Evolutionary conservation across 2,797 vertebrate species (phyloP).

Genomic region (Pangasius macronema): DNA sequence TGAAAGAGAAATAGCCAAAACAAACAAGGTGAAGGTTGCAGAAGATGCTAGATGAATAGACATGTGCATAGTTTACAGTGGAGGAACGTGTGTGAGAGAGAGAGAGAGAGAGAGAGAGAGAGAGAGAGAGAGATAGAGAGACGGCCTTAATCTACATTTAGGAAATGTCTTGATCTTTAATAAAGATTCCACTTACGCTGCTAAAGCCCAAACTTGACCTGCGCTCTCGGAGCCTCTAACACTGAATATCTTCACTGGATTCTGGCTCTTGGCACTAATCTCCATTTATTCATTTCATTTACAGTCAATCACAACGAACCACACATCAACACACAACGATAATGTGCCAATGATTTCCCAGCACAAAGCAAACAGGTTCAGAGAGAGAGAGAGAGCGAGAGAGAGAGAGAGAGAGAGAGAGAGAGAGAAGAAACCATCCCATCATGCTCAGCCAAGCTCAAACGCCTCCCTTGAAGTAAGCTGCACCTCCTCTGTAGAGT

Average conservation of each 20-base stretch:
- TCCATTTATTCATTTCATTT: not conserved
- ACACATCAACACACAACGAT: not conserved
- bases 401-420: slow-evolving; percentile 5
- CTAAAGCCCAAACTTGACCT: not conserved
- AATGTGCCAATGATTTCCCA: not conserved
- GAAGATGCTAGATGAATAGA: not conserved
- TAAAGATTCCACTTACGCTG: not conserved
- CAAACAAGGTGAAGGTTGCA: not conserved
- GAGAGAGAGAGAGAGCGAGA: not conserved
- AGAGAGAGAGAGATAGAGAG: no score
- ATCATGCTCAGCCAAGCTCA: slow-evolving; percentile 51
- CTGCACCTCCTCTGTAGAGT: slow-evolving; percentile 68
- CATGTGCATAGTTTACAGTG: not conserved
- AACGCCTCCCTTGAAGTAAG: slow-evolving; percentile 64
- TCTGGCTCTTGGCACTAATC: not conserved
- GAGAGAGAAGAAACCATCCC: not conserved
- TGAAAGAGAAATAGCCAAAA: not conserved
- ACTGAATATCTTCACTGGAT: not conserved
- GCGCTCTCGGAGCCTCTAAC: not conserved
- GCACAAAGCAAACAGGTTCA: not conserved
- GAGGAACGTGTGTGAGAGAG: not conserved
- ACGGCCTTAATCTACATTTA: not conserved
- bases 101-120: no score
- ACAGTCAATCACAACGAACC: not conserved
- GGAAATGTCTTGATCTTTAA: not conserved